Base-by-base conservation (phyloP, 2,113 vertebrate species). In the Nycticryphes semicollaris region DNA sequence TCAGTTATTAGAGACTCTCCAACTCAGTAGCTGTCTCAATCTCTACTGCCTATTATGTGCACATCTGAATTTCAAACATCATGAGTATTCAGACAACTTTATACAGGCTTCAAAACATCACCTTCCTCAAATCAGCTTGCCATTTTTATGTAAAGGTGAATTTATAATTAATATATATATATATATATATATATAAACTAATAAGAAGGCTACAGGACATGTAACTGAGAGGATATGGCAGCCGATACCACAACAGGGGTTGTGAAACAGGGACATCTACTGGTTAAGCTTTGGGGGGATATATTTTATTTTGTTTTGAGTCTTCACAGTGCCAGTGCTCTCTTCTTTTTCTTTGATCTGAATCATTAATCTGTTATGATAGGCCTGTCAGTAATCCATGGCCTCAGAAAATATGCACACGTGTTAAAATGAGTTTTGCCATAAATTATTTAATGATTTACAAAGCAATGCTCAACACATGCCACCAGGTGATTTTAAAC, bases 231-330 rank as follows among this genome's bases (percentile, higher is more conserved):
- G 60, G 33, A 68, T 57, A 33, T 50, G 78, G 84, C 39, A 89
- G 64, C 84, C n/a, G 33, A 63, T 17, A 43, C 82, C 84, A 83
- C 10, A 21, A 56, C 89, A 57, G 94, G 30, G 67, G 85, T 83
- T 95, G 96, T 94, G 96, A 95, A 87, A 97, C 94, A 98, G 97
- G 90, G 98, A 96, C 97, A 95, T 92, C 98, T 98, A 85, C 97
- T 97, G 97, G 97, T 75, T 25, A 35, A 93, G 81, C 63, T 77
- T 25, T 45, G 17, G 89, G 92, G 86, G 63, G 56, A 84, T 82
- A 69, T 84, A 14, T 15, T 84, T 76, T n/a, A 14, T 60, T 84
- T 89, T 47, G 39, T 13, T 77, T 87, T 76, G 48, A 2, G 3
- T 74, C 84, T 94, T 91, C 77, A 64, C 37, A 63, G 69, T 1